These are phyloP conservation scores for Iphiclides podalirius DNA, from an alignment of 2,888 invertebrate species.

Conservation along the genomic window DNA sequence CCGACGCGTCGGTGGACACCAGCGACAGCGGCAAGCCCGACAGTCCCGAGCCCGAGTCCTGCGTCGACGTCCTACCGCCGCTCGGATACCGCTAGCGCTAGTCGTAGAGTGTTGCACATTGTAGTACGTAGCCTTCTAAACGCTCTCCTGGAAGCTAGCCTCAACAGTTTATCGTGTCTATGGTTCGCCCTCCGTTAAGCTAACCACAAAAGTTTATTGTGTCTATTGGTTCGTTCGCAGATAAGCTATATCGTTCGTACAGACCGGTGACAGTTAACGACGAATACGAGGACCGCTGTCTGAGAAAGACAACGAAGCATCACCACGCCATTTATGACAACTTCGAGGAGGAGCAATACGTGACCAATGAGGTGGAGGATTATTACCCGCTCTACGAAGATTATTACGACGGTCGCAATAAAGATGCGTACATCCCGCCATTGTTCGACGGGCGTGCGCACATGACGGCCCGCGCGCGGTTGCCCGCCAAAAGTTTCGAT, in stretches of 20 bases:
- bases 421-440: constrained; percentile 57
- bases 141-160: no score
- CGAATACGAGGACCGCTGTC: constrained; percentile 18
- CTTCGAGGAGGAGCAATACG: constrained; percentile 38
- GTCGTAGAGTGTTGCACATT: constrained; percentile 33
- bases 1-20: constrained; percentile 67
- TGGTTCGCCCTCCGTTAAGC: background rate
- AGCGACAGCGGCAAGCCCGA: constrained; percentile 73
- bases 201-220: constrained; percentile 25
- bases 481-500: constrained; percentile 69
- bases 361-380: constrained; percentile 54
- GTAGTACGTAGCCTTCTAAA: no score
- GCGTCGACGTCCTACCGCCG: constrained; percentile 67
- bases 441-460: constrained; percentile 65
- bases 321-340: constrained; percentile 38
- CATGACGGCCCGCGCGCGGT: constrained; percentile 56
- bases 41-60: constrained; percentile 68
- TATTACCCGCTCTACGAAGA: constrained; percentile 51
- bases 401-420: constrained; percentile 50
- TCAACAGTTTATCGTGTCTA: no score
- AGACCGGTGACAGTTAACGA: constrained; percentile 10
- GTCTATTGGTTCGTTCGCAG: constrained; percentile 57
- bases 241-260: constrained; percentile 42
- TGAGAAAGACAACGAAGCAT: constrained; percentile 38
- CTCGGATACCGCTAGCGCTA: constrained; percentile 70